A percentile compares a stretch with the other conserved stretches of the same genome.
Evolutionary conservation across 2,113 vertebrate species (phyloP).

Genomic region (Apteryx mantelli): DNA sequence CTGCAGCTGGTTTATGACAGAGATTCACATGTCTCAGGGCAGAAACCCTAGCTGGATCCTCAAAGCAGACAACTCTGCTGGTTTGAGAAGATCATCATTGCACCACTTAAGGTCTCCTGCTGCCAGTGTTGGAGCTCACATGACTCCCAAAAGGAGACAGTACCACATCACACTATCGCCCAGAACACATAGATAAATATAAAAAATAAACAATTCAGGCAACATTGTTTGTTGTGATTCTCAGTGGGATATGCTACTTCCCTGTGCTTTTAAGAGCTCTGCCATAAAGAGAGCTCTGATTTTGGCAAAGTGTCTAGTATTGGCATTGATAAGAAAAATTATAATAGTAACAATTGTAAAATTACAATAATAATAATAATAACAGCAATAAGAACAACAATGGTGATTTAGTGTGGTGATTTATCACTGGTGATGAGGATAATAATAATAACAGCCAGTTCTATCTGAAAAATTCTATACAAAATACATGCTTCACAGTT

Average conservation of each 20-base stretch:
- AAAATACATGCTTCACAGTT: not conserved
- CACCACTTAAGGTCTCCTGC: not conserved
- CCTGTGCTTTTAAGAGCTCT: not conserved
- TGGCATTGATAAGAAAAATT: constrained; percentile 19
- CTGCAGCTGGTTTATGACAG: not conserved
- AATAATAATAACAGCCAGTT: constrained; percentile 27
- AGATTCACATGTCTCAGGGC: rapidly evolving
- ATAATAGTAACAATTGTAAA: constrained; percentile 14
- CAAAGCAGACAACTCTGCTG: not conserved
- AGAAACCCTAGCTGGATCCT: not conserved
- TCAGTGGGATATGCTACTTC: not conserved
- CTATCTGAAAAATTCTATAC: not conserved
- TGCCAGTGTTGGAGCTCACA: not conserved
- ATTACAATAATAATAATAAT: constrained; percentile 32
- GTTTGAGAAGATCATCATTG: not conserved
- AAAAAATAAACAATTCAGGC: not conserved
- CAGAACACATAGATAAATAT: not conserved
- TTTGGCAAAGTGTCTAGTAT: not conserved
- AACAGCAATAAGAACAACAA: constrained; percentile 7
- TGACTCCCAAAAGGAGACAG: not conserved
- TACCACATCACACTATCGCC: no score
- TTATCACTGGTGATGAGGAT: constrained; percentile 17
- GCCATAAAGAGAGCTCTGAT: not conserved
- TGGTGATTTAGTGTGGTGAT: constrained; percentile 28
- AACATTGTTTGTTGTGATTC: not conserved